Evolutionary conservation across 2,888 invertebrate species (phyloP).

Genomic region (Beris morrisii): DNA sequence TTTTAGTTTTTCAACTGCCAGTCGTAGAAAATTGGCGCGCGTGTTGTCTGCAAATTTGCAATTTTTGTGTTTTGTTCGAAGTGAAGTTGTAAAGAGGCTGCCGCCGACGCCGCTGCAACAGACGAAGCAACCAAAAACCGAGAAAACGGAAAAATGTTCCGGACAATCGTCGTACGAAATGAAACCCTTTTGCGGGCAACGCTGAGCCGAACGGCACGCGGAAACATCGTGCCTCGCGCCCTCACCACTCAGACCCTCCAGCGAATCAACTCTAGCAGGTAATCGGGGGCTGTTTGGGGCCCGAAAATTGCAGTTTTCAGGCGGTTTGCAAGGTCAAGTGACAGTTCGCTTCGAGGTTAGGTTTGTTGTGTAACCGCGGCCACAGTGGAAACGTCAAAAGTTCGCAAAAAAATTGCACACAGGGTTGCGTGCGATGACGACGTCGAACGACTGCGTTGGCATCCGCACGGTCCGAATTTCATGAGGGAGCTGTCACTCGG

Average conservation of each 20-base stretch:
- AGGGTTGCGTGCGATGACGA: constrained; percentile 9
- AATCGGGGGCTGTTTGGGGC: constrained; percentile 17
- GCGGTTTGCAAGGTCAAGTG: constrained; percentile 6
- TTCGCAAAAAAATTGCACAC: constrained; percentile 16
- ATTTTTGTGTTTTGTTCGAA: constrained; percentile 5
- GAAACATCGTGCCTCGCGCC: constrained; percentile 17
- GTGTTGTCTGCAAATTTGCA: constrained; percentile 9
- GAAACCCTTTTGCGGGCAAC: constrained; percentile 64
- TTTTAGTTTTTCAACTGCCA: background rate
- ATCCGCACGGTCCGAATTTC: background rate
- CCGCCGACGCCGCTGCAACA: too few relatives aligned
- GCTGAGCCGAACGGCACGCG: constrained; percentile 46
- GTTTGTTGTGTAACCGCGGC: constrained; percentile 33
- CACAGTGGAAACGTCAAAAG: constrained; percentile 28
- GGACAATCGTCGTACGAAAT: constrained; percentile 71
- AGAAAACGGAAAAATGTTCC: constrained; percentile 64
- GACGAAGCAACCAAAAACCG: background rate
- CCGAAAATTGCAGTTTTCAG: constrained; percentile 1
- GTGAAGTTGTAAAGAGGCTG: background rate
- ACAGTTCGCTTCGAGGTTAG: constrained; percentile 32
- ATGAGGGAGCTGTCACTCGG: background rate
- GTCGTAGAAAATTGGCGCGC: background rate
- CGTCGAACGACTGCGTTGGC: background rate
- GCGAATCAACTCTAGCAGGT: constrained; percentile 24
- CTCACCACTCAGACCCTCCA: constrained; percentile 28